These are phyloP conservation scores for Scomber japonicus DNA, from an alignment of 2,113 vertebrate species.

Conservation along the genomic window DNA sequence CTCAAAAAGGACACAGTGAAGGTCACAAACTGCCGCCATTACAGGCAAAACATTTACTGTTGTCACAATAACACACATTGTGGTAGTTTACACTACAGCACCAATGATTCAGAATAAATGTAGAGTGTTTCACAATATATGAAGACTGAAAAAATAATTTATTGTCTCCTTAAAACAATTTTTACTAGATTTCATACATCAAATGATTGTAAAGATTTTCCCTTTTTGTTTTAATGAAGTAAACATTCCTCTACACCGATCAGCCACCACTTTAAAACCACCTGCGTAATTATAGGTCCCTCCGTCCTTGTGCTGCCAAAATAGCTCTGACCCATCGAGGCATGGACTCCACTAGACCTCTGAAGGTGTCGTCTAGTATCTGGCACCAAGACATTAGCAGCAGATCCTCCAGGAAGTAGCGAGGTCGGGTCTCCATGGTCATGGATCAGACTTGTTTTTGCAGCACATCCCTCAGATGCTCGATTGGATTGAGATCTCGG, in stretches of 20 bases:
- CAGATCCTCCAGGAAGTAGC: no score
- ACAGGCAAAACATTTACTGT: not conserved
- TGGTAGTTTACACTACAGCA: slow-evolving; percentile 2
- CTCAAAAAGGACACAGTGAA: not conserved
- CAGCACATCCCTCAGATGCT: no score
- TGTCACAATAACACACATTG: not conserved
- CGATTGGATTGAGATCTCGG: no score
- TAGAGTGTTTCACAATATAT: slow-evolving; percentile 20
- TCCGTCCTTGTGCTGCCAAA: no score
- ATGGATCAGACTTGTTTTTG: no score
- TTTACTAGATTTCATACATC: slow-evolving; percentile 56
- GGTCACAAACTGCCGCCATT: slow-evolving; percentile 20
- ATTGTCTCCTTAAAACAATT: slow-evolving; percentile 65
- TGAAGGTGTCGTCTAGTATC: no score
- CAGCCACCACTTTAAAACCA: no score
- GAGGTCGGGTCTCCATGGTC: no score
- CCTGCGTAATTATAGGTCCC: no score
- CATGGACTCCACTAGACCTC: no score
- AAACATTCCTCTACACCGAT: slow-evolving; percentile 44
- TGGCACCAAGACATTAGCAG: no score
- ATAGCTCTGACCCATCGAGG: no score
- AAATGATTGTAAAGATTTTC: slow-evolving; percentile 63
- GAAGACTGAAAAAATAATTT: slow-evolving; percentile 76
- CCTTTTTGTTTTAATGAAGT: slow-evolving; percentile 27
- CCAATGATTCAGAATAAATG: slow-evolving; percentile 5